Base-by-base conservation (phyloP, 2,888 invertebrate species). In the Minunthozetes semirufus region DNA sequence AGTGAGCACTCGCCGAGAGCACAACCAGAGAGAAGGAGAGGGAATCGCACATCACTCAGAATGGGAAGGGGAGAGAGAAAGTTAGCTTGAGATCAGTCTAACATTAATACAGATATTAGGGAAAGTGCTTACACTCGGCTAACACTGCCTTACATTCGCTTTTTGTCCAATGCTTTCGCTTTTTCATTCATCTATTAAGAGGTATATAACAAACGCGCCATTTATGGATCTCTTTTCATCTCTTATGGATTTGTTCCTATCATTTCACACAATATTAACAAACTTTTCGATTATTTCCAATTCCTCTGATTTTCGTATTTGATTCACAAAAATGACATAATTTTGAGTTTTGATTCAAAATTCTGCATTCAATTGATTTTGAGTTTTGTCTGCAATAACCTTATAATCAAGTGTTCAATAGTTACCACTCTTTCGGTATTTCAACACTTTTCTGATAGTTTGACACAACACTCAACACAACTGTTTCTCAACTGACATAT, bases 151-250 rank as follows among this genome's bases (percentile, higher is more conserved):
- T 13, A 13, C 56, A 56, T 56, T 56, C 25, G 22, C 56, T 17
- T 56, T 56, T 25, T 53, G 56, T 25, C 56, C 56, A 56, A 56
- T 56, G 25, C 56, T 56, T 56, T 56, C 56, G 25, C 56, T 56
- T 56, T 53, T 56, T 56, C 25, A 56, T 56, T 56, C 56, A 56
- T 25, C 56, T 22, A 48, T 48, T 8, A 56, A 56, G 56, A 56
- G 22, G 25, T 22, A 25, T 11, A 22, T 13, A 25, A 22, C 4
- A 56, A 56, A 56, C 25, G 56, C 56, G 56, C 56, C 56, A 25
- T 56, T 56, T 56, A 56, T 56, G 56, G 22, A 56, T 22, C 22
- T 11, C 3, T 8, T 42, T 42, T 6, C 42, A 42, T 42, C 42
- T 42, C n/a, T n/a, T n/a, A 42, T 42, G 13, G 8, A 9, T 9